Evolutionary conservation across 2,797 vertebrate species (phyloP).

Genomic region (Acrocephalus scirpaceus): DNA sequence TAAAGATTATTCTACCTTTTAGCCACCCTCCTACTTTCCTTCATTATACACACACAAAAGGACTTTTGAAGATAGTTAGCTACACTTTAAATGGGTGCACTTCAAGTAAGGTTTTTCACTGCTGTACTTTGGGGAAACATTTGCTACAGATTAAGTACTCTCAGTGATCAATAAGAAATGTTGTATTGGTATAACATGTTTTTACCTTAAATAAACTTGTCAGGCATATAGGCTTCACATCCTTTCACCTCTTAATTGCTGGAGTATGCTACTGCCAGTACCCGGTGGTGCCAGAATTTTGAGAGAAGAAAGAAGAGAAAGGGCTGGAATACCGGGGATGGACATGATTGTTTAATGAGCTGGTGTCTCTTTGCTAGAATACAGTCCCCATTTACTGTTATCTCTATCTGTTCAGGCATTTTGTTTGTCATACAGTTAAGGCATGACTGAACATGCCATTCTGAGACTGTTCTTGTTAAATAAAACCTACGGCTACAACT

Average conservation of each 20-base stretch:
- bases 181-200: neutral
- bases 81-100: neutral
- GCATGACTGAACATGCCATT: slow-evolving; percentile 39
- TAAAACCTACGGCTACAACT: neutral
- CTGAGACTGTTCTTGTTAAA: neutral
- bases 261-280: neutral
- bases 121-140: neutral
- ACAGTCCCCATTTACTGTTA: slow-evolving; percentile 18
- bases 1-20: neutral
- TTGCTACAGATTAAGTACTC: neutral
- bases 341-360: slow-evolving; percentile 28
- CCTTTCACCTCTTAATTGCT: neutral
- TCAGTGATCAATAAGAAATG: neutral
- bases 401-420: slow-evolving; percentile 20
- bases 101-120: neutral
- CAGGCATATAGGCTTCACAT: neutral
- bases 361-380: neutral
- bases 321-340: slow-evolving; percentile 10
- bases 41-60: neutral
- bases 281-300: neutral
- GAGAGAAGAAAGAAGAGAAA: slow-evolving; percentile 16
- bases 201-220: slow-evolving; percentile 40
- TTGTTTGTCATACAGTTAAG: slow-evolving; percentile 30
- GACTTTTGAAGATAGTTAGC: neutral
- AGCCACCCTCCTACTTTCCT: neutral